Conservation (phyloP, 1,140 invertebrate species). For the Trinorchestia longiramus region DNA sequence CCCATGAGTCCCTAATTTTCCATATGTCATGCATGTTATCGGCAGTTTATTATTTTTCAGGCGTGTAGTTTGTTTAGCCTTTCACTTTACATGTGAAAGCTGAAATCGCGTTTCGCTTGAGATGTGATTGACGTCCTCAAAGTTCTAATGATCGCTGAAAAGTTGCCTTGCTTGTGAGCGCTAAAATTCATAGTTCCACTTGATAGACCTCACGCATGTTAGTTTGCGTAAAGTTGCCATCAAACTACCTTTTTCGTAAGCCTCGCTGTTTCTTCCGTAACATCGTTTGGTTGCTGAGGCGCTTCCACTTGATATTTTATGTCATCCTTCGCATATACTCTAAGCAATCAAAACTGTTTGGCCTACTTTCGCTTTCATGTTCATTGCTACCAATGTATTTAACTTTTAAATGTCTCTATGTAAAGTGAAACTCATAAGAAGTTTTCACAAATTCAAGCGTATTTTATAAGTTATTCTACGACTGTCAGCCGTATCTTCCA, state of each 20-base stretch:
- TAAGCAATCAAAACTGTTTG: not conserved
- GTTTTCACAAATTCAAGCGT: not conserved
- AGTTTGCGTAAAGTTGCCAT: not conserved
- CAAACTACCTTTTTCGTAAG: not conserved
- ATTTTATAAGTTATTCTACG: not conserved
- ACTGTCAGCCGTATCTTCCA: too few species aligned
- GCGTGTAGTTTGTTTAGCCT: not conserved
- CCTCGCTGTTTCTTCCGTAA: not conserved
- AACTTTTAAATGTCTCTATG: not conserved
- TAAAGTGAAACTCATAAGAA: not conserved
- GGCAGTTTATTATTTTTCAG: not conserved
- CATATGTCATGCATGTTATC: not conserved
- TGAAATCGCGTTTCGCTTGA: not conserved
- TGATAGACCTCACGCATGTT: not conserved
- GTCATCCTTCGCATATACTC: not conserved
- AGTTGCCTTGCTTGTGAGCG: not conserved
- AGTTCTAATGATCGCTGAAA: not conserved
- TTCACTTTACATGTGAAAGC: not conserved
- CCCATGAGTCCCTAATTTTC: not conserved
- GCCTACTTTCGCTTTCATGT: not conserved
- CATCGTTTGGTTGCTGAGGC: not conserved
- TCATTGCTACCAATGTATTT: not conserved
- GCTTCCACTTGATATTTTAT: not conserved
- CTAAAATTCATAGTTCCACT: not conserved
- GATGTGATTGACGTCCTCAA: not conserved